Percentiles rank a stretch among this genome's conserved stretches.
These are phyloP conservation scores for Heliconius hewitsoni DNA, from an alignment of 1,140 invertebrate species.

Conservation along the genomic window DNA sequence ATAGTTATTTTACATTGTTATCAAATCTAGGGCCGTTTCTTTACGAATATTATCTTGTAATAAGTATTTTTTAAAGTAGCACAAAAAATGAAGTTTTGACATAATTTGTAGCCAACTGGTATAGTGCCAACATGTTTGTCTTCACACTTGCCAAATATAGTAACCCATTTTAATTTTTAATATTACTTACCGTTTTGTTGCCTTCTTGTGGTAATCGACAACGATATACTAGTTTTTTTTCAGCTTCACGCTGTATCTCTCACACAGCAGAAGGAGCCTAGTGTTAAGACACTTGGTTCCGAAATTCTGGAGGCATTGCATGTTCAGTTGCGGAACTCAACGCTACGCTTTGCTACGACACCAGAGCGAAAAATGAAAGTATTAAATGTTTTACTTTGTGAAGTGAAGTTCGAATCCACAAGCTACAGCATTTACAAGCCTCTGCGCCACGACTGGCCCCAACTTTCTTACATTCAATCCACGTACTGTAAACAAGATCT, in stretches of 20 bases:
- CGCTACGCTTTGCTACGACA: too few relatives aligned
- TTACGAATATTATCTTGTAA: background rate
- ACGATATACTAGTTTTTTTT: background rate
- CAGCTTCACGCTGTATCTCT: too few relatives aligned
- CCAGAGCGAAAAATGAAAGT: too few relatives aligned
- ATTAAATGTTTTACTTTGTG: too few relatives aligned
- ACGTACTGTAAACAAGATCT: conserved; percentile 12
- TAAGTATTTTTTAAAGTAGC: background rate
- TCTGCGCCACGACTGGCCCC: background rate
- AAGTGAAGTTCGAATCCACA: too few relatives aligned
- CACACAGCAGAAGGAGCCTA: too few relatives aligned
- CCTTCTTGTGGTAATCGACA: background rate
- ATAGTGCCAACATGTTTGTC: conserved; percentile 1
- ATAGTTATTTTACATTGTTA: background rate
- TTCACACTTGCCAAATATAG: background rate
- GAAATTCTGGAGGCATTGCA: too few relatives aligned
- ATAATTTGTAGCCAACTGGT: conserved; percentile 17
- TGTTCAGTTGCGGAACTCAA: too few relatives aligned
- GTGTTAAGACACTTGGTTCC: too few relatives aligned
- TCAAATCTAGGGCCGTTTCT: background rate
- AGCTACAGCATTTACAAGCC: too few relatives aligned
- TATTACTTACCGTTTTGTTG: background rate
- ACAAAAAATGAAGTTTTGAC: background rate
- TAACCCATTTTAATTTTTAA: background rate
- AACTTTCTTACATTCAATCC: background rate